Evolutionary conservation across 1,140 invertebrate genomes (phyloP).

Genomic region (Oncopeltus fasciatus): DNA sequence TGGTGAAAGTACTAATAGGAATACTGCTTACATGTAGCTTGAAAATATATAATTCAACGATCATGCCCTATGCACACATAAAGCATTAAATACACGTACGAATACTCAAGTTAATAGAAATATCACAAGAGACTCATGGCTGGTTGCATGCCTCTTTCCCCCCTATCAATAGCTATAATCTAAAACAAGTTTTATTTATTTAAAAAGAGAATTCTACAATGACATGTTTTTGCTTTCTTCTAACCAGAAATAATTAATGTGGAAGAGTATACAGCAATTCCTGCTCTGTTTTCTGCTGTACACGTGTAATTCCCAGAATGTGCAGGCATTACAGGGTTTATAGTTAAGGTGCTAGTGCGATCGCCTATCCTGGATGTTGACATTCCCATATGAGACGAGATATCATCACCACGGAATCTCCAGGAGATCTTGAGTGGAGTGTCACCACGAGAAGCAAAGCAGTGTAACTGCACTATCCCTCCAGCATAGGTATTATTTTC

Average conservation of each 20-base stretch:
- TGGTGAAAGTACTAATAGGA: too few relatives aligned
- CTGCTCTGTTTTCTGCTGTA: constrained; percentile 43
- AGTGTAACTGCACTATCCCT: constrained; percentile 46
- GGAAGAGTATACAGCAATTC: constrained; percentile 34
- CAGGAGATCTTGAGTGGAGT: constrained; percentile 62
- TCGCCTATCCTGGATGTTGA: constrained; percentile 41
- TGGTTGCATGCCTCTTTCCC: neutral
- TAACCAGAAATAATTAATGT: constrained; percentile 31
- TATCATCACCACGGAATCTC: constrained; percentile 39
- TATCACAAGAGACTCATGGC: neutral
- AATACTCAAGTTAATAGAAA: neutral
- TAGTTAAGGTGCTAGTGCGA: constrained; percentile 35
- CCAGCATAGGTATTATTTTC: constrained; percentile 40
- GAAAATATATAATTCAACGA: neutral
- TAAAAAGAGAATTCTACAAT: neutral
- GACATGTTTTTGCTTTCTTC: neutral
- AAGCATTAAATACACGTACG: neutral
- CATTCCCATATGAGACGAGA: constrained; percentile 26
- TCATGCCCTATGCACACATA: constrained; percentile 5
- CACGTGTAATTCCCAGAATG: constrained; percentile 67
- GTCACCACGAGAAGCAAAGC: constrained; percentile 72
- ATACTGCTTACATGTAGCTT: neutral
- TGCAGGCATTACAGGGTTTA: constrained; percentile 33
- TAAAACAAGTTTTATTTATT: neutral
- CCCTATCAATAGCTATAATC: neutral